These are phyloP conservation scores for Orestias chungarensis DNA, from an alignment of 2,797 vertebrate species.

Conservation along the genomic window DNA sequence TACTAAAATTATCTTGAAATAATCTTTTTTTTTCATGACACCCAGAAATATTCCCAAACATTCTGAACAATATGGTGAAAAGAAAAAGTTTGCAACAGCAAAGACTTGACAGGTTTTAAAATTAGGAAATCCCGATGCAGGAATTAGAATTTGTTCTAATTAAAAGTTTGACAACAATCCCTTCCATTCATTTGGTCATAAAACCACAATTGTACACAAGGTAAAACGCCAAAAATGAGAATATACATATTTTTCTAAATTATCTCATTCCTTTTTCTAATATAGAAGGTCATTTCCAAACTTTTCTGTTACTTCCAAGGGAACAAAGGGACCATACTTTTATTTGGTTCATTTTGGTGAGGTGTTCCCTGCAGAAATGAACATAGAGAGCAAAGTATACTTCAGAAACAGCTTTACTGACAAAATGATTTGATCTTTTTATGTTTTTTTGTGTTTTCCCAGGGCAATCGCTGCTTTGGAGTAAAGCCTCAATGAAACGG, in stretches of 20 bases:
- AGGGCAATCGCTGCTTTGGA: background rate
- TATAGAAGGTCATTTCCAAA: background rate
- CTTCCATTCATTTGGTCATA: background rate
- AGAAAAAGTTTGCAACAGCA: background rate
- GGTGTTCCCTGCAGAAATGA: background rate
- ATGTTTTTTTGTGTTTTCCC: constrained; percentile 29
- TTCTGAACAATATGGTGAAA: background rate
- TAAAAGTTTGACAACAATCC: background rate
- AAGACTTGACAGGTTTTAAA: background rate
- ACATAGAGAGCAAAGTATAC: too few species aligned
- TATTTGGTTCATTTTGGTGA: background rate
- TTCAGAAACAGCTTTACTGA: background rate
- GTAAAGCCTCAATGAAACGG: background rate
- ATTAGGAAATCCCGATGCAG: background rate
- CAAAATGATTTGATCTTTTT: background rate
- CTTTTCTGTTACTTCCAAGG: background rate
- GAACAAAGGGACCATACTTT: background rate
- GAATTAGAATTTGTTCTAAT: background rate
- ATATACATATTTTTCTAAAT: background rate
- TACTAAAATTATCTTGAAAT: too few species aligned
- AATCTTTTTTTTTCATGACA: too few species aligned
- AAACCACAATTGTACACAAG: background rate
- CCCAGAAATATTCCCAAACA: background rate
- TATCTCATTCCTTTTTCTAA: background rate
- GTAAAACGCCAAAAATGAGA: background rate